A percentile compares a stretch with the other conserved stretches of the same genome.
Conservation (phyloP, 2,797 vertebrate species). For the Novumbra hubbsi region DNA sequence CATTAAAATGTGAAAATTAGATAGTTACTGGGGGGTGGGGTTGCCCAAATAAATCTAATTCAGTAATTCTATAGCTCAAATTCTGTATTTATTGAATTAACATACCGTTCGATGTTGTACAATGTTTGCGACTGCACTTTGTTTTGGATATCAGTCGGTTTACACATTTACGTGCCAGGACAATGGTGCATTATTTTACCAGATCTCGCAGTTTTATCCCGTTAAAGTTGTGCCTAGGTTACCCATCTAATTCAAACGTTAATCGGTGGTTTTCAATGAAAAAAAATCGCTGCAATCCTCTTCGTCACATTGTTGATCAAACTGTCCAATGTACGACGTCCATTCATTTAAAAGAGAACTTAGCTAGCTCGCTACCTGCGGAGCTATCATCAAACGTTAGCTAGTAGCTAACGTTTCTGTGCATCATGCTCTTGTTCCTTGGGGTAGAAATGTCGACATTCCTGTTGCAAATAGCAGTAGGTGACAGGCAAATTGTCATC, state of each 20-base stretch:
- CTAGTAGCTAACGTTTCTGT: background rate
- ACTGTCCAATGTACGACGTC: background rate
- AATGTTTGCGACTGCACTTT: slow-evolving; percentile 4
- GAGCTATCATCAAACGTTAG: background rate
- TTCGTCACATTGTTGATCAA: slow-evolving; percentile 5
- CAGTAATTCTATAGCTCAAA: too few species aligned
- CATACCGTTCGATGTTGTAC: too few species aligned
- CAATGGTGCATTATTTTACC: slow-evolving; percentile 1
- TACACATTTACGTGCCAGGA: background rate
- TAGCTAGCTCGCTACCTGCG: background rate
- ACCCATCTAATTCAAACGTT: background rate
- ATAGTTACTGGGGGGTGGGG: too few species aligned
- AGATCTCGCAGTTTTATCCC: background rate
- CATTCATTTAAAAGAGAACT: background rate
- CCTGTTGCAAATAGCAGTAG: background rate
- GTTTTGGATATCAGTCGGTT: background rate
- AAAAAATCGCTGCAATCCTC: background rate
- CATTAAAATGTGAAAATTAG: slow-evolving; percentile 7
- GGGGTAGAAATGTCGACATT: background rate
- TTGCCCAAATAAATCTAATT: too few species aligned
- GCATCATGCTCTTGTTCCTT: background rate
- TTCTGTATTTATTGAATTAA: background rate
- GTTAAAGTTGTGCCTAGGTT: background rate
- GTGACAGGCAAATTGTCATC: background rate
- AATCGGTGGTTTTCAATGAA: background rate